Percentiles rank a stretch among this genome's conserved stretches.
Conservation (phyloP, 2,888 invertebrate species). For the Lissonota sp. region DNA sequence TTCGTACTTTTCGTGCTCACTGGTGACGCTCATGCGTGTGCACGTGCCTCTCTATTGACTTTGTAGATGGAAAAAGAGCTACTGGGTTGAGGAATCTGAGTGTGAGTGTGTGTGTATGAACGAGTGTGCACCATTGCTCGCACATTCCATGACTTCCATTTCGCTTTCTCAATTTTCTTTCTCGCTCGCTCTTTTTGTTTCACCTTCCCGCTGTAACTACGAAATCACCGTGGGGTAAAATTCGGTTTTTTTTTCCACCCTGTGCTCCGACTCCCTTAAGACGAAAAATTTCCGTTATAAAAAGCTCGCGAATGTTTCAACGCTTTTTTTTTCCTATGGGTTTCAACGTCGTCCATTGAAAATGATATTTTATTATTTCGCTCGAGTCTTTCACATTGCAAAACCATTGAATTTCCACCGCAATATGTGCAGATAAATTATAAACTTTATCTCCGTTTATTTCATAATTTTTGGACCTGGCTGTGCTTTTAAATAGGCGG, state of each 20-base stretch:
- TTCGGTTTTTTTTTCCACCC: constrained; percentile 18
- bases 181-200: background rate
- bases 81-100: constrained; percentile 13
- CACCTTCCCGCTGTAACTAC: constrained; percentile 1
- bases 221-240: background rate
- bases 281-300: constrained; percentile 21
- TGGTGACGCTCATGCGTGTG: constrained; percentile 55
- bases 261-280: constrained; percentile 8
- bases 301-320: background rate
- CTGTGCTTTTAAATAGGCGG: too few species aligned
- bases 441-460: too few species aligned
- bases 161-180: constrained; percentile 39
- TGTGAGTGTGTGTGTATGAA: background rate
- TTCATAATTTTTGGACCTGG: too few species aligned
- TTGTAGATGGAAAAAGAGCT: constrained; percentile 50
- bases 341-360: too few species aligned
- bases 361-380: too few species aligned
- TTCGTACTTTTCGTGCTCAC: constrained; percentile 28
- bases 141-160: constrained; percentile 31
- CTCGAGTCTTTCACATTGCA: too few species aligned
- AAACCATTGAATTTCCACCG: too few species aligned
- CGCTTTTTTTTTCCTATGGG: too few species aligned
- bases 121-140: constrained; percentile 44
- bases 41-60: constrained; percentile 56
- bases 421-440: too few species aligned